Evolutionary conservation across 2,797 vertebrate species (phyloP), one percentile per base, ranked within the genome.

Genomic region (Vireo griseus): DNA sequence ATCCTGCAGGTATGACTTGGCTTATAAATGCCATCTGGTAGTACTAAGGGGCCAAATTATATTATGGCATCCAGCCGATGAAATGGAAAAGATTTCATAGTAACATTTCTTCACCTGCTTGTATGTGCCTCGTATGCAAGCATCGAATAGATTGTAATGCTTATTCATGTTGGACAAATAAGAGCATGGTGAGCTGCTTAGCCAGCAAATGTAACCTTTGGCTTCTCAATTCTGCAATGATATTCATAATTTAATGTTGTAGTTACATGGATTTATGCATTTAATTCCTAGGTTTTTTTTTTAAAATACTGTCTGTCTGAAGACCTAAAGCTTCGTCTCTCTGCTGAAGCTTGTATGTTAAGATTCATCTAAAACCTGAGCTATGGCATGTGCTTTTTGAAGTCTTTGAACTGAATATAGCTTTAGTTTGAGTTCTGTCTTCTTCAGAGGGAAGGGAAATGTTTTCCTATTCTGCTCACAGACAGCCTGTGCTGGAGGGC

Each of bases 271-370:
- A 63, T 93, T 90, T 90, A 72, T 87, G 31, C 16, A 71, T 87
- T 94, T 91, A 88, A 88, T 95, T 94, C 44, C 72, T 90, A 92
- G 85, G 85, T 91, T 88, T 62, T 29, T 67, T 88, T 93, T 90
- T 91, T 55, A 7, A 84, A 87, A 25, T 74, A 61, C 42, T 90
- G 58, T 55, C 54, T 79, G 54, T 45, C 74, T 71, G 33, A 51
- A 84, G 37, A 92, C 65, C 66, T 69, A 68, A 93, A 93, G 17
- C 29, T 69, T 94, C 2, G 0, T 80, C 50, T 69, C 44, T 67
- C 33, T 82, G 4, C 44, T 74, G 86, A 79, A 91, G 48, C 51
- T 81, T 58, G 33, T 93, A 51, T 2, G 40, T 74, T 91, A 42
- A 82, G 65, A 87, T 83, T 77, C 44, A 73, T 95, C 92, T 94